A percentile compares a stretch with the other conserved stretches of the same genome.
phyloP scores from a whole-genome alignment of 2,797 vertebrate genomes.

The Alcedo atthis region DNA sequence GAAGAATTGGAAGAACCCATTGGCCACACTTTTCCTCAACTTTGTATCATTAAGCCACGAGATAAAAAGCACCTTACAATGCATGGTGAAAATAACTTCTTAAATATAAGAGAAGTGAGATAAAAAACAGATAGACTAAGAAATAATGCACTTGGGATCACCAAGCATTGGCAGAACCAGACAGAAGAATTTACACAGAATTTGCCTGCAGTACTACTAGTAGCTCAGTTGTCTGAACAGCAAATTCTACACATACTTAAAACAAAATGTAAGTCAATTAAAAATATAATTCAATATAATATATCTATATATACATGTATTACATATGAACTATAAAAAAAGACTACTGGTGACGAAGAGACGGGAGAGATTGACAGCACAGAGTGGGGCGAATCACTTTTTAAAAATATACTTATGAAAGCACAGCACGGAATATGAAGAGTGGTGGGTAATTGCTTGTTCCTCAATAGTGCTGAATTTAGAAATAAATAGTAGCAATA shows the following conservation, averaged over 20 bases:
- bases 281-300: not conserved
- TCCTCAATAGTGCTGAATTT: not conserved
- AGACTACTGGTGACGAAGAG: not conserved
- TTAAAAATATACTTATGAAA: not conserved
- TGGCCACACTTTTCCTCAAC: not conserved
- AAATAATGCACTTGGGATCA: not conserved
- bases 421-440: not conserved
- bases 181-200: not conserved
- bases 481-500: not conserved
- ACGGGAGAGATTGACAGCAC: not conserved
- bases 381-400: not conserved
- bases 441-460: constrained; percentile 1
- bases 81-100: not conserved
- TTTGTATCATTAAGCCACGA: not conserved
- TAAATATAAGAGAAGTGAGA: not conserved
- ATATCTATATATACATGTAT: not conserved
- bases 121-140: not conserved
- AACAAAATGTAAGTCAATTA: not conserved
- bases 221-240: not conserved
- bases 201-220: not conserved
- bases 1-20: not conserved
- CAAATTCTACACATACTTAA: not conserved
- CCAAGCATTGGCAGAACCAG: not conserved
- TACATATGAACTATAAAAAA: not conserved
- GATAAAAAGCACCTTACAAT: not conserved